Base-by-base conservation (phyloP, 2,888 invertebrate genomes). In the Suillia variegata region DNA sequence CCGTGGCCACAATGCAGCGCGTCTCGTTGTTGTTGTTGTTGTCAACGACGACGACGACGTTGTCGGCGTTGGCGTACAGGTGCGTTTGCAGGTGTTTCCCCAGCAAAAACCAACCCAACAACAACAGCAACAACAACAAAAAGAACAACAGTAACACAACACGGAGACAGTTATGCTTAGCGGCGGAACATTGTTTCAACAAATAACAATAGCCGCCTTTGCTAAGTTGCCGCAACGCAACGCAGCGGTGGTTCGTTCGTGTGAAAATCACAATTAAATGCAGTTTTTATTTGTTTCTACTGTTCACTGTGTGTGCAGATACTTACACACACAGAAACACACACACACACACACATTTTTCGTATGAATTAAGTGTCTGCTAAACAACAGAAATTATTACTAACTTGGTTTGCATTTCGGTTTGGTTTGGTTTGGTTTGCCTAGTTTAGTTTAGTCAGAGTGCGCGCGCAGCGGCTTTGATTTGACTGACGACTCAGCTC, bases 41-140 rank as follows among this genome's bases (percentile, higher is more conserved):
- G n/a, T n/a, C n/a, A n/a, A n/a, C n/a, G n/a, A n/a, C 31, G 31
- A 8, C 31, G 31, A n/a, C n/a, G 12, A 31, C 31, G 31, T 53
- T 73, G 64, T 65, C 69, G 71, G 64, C 38, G 71, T 71, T 61
- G 72, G 71, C 66, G 76, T 77, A 76, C 76, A 76, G 76, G 77
- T 76, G 76, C 76, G 78, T 76, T n/a, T 75, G 76, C 76, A 76
- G 76, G 76, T 77, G 76, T 76, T 76, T 76, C 76, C 78, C 78
- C 67, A 4, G 15, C 38, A 5, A 10, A 64, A 66, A 34, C 12
- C 20, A 17, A 15, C 5, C 10, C 26, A 18, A n/a, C 38, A 38
- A 10, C 38, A 38, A 8, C 38, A 38, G 12, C 6, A 38, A 13
- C 26, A 26, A 38, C 38, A 38, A 4, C 38, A 38, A n/a, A 5